A percentile compares a stretch with the other conserved stretches of the same genome.
Conservation (phyloP, 2,113 vertebrate genomes). For the Puma concolor region DNA sequence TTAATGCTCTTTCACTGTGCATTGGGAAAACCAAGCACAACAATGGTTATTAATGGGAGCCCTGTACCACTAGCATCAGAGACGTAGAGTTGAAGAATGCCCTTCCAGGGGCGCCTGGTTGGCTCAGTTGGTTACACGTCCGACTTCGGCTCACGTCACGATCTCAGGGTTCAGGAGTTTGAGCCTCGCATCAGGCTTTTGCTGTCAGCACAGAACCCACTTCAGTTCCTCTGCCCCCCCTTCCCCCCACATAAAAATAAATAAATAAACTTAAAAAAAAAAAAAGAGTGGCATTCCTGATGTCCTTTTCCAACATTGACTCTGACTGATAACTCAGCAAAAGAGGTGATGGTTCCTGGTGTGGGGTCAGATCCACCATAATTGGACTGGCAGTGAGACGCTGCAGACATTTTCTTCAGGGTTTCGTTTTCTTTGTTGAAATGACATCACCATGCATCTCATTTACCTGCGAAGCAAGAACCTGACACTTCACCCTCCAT, state of each 20-base stretch:
- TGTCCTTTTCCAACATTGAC: neutral
- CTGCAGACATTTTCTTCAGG: neutral
- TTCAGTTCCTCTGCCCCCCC: no score
- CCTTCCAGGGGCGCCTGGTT: no score
- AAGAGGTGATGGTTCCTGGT: slow-evolving; percentile 37
- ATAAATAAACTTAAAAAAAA: no score
- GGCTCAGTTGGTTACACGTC: no score
- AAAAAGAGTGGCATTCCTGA: neutral
- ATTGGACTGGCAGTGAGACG: neutral
- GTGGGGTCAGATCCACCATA: slow-evolving; percentile 12
- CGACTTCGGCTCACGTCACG: no score
- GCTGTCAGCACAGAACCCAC: no score
- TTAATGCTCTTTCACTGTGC: slow-evolving; percentile 67
- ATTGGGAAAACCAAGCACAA: slow-evolving; percentile 52
- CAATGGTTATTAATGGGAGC: slow-evolving; percentile 13
- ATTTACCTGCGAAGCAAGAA: neutral
- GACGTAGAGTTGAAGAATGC: slow-evolving; percentile 11
- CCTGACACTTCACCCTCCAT: neutral
- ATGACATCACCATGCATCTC: slow-evolving; percentile 15
- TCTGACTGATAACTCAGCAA: slow-evolving; percentile 50
- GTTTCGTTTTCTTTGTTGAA: slow-evolving; percentile 4
- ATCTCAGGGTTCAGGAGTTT: no score
- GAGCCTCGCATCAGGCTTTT: no score
- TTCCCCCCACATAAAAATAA: no score
- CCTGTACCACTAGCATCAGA: neutral